A percentile compares a stretch with the other conserved stretches of the same genome.
phyloP scores from a whole-genome alignment of 1,140 invertebrate species.

The Mesaphorura yosii region DNA sequence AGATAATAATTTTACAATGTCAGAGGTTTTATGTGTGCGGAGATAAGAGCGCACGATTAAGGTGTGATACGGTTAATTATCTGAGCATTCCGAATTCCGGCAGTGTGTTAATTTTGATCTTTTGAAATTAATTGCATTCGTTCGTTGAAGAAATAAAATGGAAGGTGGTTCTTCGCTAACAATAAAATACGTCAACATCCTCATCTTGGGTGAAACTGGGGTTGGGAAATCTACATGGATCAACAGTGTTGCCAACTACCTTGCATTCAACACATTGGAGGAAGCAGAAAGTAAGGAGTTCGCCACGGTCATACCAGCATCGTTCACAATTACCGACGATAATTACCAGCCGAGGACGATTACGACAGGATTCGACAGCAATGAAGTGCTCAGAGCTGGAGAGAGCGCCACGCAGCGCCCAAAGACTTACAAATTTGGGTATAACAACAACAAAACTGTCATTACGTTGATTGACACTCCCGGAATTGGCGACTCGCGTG shows the following conservation, averaged over 20 bases:
- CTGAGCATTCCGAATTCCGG: too few species aligned
- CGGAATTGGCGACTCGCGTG: conserved; percentile 32
- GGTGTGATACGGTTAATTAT: too few species aligned
- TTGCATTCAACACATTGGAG: background rate
- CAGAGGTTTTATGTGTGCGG: too few species aligned
- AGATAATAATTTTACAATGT: too few species aligned
- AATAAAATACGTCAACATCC: conserved; percentile 7
- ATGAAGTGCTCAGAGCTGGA: background rate
- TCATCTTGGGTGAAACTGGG: conserved; percentile 17
- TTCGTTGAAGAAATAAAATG: too few species aligned
- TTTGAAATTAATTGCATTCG: too few species aligned
- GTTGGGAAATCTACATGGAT: conserved; percentile 28
- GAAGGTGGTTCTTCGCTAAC: too few species aligned
- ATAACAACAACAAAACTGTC: conserved; percentile 8
- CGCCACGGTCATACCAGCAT: background rate
- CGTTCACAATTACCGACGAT: conserved; percentile 1
- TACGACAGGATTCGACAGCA: conserved; percentile 5
- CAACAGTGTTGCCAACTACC: conserved; percentile 21
- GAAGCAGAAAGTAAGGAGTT: background rate
- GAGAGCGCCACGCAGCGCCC: conserved; percentile 7
- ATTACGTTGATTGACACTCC: conserved; percentile 32
- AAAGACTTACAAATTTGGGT: conserved; percentile 6
- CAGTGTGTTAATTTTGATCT: too few species aligned
- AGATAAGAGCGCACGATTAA: too few species aligned
- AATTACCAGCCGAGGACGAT: background rate